phyloP scores from a whole-genome alignment of 2,113 vertebrate species.

The Tachysurus vachellii region DNA sequence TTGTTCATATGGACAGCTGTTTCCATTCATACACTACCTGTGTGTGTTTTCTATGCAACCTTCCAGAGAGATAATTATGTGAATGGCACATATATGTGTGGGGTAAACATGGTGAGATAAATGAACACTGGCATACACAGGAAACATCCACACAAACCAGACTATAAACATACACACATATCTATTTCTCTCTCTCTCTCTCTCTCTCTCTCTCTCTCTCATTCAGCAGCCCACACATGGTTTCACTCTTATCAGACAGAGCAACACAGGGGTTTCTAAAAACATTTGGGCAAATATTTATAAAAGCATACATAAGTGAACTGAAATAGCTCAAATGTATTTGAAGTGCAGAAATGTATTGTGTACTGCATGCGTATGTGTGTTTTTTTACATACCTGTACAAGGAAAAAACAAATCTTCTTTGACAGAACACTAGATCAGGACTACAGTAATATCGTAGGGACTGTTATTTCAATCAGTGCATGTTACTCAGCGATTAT shows the following conservation, averaged over 20 bases:
- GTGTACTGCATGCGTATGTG: neutral
- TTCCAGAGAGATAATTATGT: conserved; percentile 24
- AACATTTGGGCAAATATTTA: conserved; percentile 18
- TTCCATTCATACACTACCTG: conserved; percentile 18
- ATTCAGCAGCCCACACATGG: conserved; percentile 22
- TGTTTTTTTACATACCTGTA: neutral
- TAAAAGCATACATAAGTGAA: neutral
- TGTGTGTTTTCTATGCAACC: conserved; percentile 15
- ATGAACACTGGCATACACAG: conserved; percentile 32
- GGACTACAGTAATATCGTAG: neutral
- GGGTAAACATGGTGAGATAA: conserved; percentile 28
- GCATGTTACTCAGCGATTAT: neutral
- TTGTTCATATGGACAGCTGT: conserved; percentile 24
- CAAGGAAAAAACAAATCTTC: neutral
- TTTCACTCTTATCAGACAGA: conserved; percentile 24
- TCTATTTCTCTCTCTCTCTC: conserved; percentile 7
- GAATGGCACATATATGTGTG: conserved; percentile 31
- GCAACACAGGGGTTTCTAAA: conserved; percentile 7
- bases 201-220: neutral
- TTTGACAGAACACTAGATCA: neutral
- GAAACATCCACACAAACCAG: conserved; percentile 32
- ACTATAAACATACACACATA: conserved; percentile 30
- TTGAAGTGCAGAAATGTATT: neutral
- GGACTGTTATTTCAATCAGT: neutral
- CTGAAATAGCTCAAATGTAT: neutral